phyloP scores from a whole-genome alignment of 1,140 invertebrate genomes.

The Diuraphis noxia region DNA sequence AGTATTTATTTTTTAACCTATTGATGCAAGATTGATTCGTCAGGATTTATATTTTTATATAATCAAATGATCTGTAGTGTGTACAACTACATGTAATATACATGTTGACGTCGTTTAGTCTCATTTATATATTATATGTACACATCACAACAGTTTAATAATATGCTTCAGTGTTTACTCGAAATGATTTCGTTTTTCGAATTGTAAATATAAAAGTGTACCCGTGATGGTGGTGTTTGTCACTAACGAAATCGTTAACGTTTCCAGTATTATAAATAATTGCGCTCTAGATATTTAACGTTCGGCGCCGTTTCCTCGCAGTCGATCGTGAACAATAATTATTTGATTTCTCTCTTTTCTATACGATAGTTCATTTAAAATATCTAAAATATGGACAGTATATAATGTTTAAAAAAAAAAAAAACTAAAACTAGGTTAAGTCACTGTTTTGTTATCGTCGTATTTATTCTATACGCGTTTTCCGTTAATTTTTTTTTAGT shows the following conservation, averaged over 20 bases:
- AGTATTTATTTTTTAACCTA: not conserved
- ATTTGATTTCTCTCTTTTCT: not conserved
- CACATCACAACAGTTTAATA: not conserved
- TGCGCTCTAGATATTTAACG: not conserved
- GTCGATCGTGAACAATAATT: not conserved
- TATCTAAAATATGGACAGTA: not conserved
- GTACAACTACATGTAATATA: not conserved
- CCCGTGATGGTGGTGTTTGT: not conserved
- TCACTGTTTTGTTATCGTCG: not conserved
- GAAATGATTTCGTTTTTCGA: slow-evolving; percentile 8
- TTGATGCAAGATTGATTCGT: slow-evolving; percentile 11
- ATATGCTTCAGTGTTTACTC: not conserved
- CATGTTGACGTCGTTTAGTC: not conserved
- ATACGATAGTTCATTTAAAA: not conserved
- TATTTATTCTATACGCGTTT: not conserved
- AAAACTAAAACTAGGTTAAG: slow-evolving; percentile 28
- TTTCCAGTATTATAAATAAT: not conserved
- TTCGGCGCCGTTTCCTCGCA: not conserved
- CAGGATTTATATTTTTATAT: slow-evolving; percentile 26
- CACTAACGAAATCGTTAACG: not conserved
- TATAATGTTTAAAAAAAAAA: not conserved
- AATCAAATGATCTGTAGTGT: not conserved
- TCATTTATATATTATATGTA: slow-evolving; percentile 13
- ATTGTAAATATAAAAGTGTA: not conserved
- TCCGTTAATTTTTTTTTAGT: slow-evolving; percentile 21